Evolutionary conservation across 2,113 vertebrate species (phyloP), one percentile per base, ranked within the genome.

Genomic region (Morone saxatilis): DNA sequence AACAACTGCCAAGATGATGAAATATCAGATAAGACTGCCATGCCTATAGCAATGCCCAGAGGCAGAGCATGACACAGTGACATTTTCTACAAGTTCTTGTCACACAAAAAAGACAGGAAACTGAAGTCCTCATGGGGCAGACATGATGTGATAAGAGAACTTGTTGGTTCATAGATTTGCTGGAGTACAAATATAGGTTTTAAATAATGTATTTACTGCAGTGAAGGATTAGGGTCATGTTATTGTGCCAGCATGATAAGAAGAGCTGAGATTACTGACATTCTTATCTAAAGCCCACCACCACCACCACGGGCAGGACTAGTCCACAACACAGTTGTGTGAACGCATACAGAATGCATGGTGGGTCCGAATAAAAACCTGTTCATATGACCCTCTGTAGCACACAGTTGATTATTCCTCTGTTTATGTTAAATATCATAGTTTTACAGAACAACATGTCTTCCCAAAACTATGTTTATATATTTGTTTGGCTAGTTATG

Each of bases 241-340:
- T 86, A 89, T 92, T 87, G 82, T 83, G 87, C 7, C 89, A 62
- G 89, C 87, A 74, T 71, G 92, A 93, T 93, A 91, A 78, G 83
- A 92, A 84, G 81, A 91, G 83, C 81, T 69, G 77, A 92, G 90
- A 93, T 94, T 92, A 92, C 83, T 86, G 86, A 88, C 85, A 73
- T 91, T 88, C 86, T 93, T 93, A 93, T 94, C 92, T 93, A 87
- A 91, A 92, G 87, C 88, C 65, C 51, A 82, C 38, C 78, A 85
- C 25, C 25, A 69, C 54, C 83, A 85, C 78, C 22, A 65, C 40
- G 16, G 77, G 61, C 80, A 77, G 57, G 59, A 77, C 43, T 13
- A 70, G 82, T 72, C 25, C 7, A 51, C 47, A 5, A 61, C 75
- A 57, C 51, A 82, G n/a, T 38, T 83, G 68, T 25, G 57, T 63